Base-by-base conservation (phyloP, 2,797 vertebrate species). In the Cirrhinus molitorella region DNA sequence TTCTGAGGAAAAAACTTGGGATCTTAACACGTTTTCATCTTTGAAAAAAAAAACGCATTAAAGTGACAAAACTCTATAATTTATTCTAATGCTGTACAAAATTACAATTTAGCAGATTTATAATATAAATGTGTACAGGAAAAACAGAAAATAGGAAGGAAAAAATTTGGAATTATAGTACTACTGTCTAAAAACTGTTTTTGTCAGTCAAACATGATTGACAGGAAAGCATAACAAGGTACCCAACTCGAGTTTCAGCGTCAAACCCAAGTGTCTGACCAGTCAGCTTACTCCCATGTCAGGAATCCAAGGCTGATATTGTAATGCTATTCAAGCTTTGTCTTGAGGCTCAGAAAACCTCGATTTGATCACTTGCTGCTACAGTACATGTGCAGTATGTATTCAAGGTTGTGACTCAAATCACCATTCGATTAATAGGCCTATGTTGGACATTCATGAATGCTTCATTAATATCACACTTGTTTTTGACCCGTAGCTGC, bases 401-500 rank as follows among this genome's bases (percentile, higher is more conserved):
- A 16, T 83, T 63, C 25, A 71, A 67, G 65, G 53, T 21, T 37
- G 49, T 53, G 57, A 72, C 49, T 19, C 25, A 53, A 66, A 31
- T 40, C 21, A 51, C 37, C 31, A 53, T 47, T 68, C 68, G 43
- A 63, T 61, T 43, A 23, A 19, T 25, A 40, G 45, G 34, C 40
- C 13, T 19, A 10, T 37, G 21, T 12, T 73, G 11, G 71, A 76
- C 55, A 12, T 45, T 76, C 25, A 28, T 16, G 25, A 63, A 63
- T 8, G 7, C 14, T 28, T 31, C 51, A 72, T 47, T 21, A 72
- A 61, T 47, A 23, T 40, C 23, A 79, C 14, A 72, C 40, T 31
- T 61, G 53, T 72, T 81, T 81, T 61, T 21, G 53, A 61, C 25
- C 40, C 55, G 25, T 4, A 43, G 51, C 43, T 75, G 23, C 53